These are phyloP conservation scores for Antennarius maculatus DNA, from an alignment of 2,797 vertebrate species.

Conservation along the genomic window DNA sequence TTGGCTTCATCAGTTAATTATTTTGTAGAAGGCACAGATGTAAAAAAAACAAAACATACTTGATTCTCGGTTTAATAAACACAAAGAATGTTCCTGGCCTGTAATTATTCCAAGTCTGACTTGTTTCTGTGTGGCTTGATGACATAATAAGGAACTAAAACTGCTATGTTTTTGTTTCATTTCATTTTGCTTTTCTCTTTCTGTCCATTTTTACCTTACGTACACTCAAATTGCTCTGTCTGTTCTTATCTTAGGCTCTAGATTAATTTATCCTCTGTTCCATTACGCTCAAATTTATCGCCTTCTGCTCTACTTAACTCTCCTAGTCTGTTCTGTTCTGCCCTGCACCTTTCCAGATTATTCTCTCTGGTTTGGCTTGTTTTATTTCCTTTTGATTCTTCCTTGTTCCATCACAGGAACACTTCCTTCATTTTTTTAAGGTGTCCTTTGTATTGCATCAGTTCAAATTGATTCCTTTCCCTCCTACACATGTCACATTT, in stretches of 20 bases:
- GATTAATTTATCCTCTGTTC: neutral
- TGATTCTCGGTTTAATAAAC: neutral
- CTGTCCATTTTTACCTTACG: neutral
- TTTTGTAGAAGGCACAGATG: neutral
- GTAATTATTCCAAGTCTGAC: constrained; percentile 22
- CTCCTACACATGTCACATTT: constrained; percentile 6
- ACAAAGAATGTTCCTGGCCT: constrained; percentile 25
- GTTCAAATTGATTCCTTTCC: constrained; percentile 21
- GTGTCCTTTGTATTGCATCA: constrained; percentile 34
- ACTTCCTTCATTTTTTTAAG: constrained; percentile 24
- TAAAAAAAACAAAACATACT: constrained; percentile 12
- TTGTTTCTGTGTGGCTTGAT: neutral
- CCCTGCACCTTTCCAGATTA: constrained; percentile 10
- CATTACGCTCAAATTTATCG: constrained; percentile 13
- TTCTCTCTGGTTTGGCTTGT: constrained; percentile 29
- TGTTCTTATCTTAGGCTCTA: neutral
- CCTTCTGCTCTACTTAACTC: constrained; percentile 5
- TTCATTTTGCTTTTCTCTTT: constrained; percentile 4
- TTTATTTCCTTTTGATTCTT: constrained; percentile 28
- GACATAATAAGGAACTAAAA: constrained; percentile 16
- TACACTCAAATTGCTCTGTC: neutral
- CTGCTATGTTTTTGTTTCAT: constrained; percentile 3
- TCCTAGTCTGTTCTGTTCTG: neutral
- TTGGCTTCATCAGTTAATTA: constrained; percentile 5
- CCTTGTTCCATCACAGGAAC: constrained; percentile 38